Base-by-base conservation (phyloP, 2,797 vertebrate genomes). In the Holocentrus rufus region DNA sequence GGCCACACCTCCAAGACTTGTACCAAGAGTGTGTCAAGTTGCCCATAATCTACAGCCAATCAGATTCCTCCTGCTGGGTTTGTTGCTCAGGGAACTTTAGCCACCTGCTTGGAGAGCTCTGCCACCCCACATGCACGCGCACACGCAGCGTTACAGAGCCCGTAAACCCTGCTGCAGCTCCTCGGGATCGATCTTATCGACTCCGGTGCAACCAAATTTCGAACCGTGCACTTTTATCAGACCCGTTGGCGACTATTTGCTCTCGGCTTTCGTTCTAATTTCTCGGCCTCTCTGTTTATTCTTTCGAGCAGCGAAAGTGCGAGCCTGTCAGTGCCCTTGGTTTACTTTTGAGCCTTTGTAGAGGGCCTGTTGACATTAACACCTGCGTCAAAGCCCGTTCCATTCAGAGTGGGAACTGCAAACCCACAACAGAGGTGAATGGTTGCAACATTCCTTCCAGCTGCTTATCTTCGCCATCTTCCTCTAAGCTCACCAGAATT, bases 401-500 rank as follows among this genome's bases (percentile, higher is more conserved):
- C 49, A 64, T 72, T 71, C 47, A 25, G 4, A 42, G 22, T 22
- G 42, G 20, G 70, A 74, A 15, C 68, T 57, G 47, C 31, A 31
- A 76, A 70, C 66, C 81, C 55, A 39, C 80, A 79, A 65, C 65
- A 75, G 46, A 68, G 68, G 66, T 46, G 49, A 46, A 22, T 10
- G 53, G 74, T 88, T 88, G 69, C 84, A 52, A 85, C 84, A 76
- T 74, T 42, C 62, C 66, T 79, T 64, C 65, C 53, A 42, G 57
- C 64, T 69, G 69, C 78, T 85, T 88, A 85, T 88, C 79, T 84
- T 18, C 59, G 3, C 47, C 72, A 79, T 83, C 72, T n/a, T 80
- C 27, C 22, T 58, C 25, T 44, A 55, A 62, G 39, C 61, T 69
- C 42, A 83, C 17, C 79, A 67, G 52, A 75, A 44, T 81, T 68